Evolutionary conservation across 2,888 invertebrate species (phyloP), one percentile per base, ranked within the genome.

Genomic region (Lasiommata megera): DNA sequence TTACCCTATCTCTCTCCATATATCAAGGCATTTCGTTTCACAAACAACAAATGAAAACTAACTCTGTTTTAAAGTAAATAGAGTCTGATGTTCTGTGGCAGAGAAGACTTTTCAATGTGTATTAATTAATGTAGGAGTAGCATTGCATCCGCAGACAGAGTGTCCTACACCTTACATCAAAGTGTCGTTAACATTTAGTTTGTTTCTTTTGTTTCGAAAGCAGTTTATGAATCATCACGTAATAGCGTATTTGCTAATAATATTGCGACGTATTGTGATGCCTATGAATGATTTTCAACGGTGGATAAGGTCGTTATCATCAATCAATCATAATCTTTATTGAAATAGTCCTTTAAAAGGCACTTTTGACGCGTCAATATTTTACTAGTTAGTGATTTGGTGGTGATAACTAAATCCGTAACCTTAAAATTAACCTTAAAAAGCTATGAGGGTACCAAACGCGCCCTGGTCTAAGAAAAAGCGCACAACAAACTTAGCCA

Each of bases 171-270:
- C 56, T 50, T 56, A 29, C 17, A 23, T 16, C 18, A 14, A 40
- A 50, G 17, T 54, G 50, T 54, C 54, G 41, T 37, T 56, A 36
- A 31, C 17, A 47, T 12, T 48, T 48, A 56, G 38, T 37, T 61
- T 56, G 59, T 62, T 59, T 59, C 37, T 51, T 56, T 62, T 62
- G 60, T 63, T 62, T 56, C 56, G 48, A 58, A 63, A 58, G 11
- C 14, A 16, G 29, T 43, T 53, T 43, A 59, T 60, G 57, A 62
- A 55, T 65, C 60, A 60, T 57, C 64, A 64, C 64, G 65, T 65
- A 58, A 36, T 29, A 57, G 29, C 47, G 16, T 54, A 60, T 64
- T 58, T 64, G 58, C 31, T 62, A 64, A 62, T 62, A 64, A 62
- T 57, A 63, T 47, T 23, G 12, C 16, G 44, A 43, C 40, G 36